Conservation (phyloP, 2,113 vertebrate species). For the Phrynosoma platyrhinos region DNA sequence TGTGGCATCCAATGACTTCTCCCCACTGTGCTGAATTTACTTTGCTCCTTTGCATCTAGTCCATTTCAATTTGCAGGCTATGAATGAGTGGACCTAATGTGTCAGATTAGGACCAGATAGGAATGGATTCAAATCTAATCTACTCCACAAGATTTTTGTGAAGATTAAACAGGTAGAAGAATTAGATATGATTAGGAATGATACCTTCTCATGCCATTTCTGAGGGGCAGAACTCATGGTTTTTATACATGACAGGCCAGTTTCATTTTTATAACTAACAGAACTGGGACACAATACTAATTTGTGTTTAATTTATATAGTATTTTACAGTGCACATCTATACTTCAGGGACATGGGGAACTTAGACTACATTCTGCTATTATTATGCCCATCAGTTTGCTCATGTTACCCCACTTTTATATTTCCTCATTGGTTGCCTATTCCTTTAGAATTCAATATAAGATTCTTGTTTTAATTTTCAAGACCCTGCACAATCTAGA, state of each 20-base stretch:
- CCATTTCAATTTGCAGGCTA: neutral
- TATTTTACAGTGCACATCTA: neutral
- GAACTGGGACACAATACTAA: neutral
- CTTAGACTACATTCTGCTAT: neutral
- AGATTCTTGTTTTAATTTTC: too few relatives aligned
- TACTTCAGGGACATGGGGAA: too few relatives aligned
- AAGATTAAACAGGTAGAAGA: too few relatives aligned
- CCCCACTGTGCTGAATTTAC: neutral
- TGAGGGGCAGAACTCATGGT: neutral
- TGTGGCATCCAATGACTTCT: neutral
- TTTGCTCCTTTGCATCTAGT: neutral
- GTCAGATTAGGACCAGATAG: neutral
- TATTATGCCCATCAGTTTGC: too few relatives aligned
- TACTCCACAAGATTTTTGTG: too few relatives aligned
- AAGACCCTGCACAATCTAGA: too few relatives aligned
- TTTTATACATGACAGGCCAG: neutral
- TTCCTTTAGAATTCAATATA: too few relatives aligned
- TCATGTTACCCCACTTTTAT: too few relatives aligned
- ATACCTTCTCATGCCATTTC: neutral
- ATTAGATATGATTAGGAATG: too few relatives aligned
- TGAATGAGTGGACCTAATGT: neutral
- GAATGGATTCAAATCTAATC: neutral
- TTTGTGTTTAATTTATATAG: neutral
- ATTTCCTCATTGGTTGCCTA: too few relatives aligned
- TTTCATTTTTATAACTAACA: neutral